Evolutionary conservation across 2,113 vertebrate species (phyloP).

Genomic region (Chaetops frenatus): DNA sequence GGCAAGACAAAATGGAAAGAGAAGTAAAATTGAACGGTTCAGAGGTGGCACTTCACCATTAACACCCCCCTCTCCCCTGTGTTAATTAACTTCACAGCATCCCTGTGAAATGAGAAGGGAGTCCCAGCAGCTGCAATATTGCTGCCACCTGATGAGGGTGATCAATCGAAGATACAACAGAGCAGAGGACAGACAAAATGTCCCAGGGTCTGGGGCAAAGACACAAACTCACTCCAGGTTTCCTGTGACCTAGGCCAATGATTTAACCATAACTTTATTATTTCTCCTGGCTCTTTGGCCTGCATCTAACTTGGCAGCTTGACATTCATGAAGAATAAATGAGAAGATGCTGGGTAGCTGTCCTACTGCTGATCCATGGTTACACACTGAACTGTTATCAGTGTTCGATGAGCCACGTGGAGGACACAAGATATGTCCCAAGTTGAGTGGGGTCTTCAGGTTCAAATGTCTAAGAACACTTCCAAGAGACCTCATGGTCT

Average conservation of each 20-base stretch:
- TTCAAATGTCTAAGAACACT: not conserved
- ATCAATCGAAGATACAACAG: not conserved
- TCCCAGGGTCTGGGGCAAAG: not conserved
- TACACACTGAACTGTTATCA: not conserved
- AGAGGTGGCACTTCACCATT: not conserved
- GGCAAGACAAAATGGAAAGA: not conserved
- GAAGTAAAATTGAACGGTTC: not conserved
- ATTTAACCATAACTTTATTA: not conserved
- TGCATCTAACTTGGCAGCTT: not conserved
- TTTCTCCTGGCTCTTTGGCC: not conserved
- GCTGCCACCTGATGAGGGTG: not conserved
- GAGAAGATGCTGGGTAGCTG: not conserved
- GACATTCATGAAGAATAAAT: not conserved
- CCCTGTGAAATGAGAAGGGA: not conserved
- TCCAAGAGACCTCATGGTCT: not conserved
- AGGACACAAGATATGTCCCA: not conserved
- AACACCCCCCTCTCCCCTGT: not conserved
- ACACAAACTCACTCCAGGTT: not conserved
- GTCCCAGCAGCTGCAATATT: not conserved
- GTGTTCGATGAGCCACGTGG: not conserved
- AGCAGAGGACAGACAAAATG: not conserved
- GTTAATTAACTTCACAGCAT: slow-evolving; percentile 26
- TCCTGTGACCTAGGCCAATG: not conserved
- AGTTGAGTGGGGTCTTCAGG: not conserved
- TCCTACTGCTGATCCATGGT: not conserved